Conservation (phyloP, 2,113 vertebrate genomes). For the Chloebia gouldiae region DNA sequence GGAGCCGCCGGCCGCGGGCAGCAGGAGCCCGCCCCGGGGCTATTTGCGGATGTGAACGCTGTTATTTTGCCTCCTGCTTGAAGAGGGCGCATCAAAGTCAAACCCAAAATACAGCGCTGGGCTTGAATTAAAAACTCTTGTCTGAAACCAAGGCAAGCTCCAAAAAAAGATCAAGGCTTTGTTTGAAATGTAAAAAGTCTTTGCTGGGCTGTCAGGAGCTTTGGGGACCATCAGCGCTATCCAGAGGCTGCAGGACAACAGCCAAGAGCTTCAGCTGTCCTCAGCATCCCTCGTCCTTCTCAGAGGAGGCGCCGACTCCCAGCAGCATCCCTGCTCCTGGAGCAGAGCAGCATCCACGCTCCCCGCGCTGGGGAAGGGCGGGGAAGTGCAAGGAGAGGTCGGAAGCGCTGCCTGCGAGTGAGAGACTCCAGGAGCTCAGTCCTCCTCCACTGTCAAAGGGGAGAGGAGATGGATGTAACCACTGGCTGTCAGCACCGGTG, state of each 20-base stretch:
- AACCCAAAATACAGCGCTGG: conserved; percentile 43
- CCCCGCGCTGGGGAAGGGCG: neutral
- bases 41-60: conserved; percentile 61
- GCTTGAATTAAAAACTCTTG: conserved; percentile 62
- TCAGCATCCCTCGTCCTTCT: neutral
- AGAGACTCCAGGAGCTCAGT: neutral
- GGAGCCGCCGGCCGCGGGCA: neutral
- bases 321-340: neutral
- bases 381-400: neutral
- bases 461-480: neutral
- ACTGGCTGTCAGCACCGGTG: neutral
- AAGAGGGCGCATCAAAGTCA: conserved; percentile 64
- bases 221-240: neutral
- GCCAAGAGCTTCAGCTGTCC: neutral
- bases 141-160: conserved; percentile 51
- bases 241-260: conserved; percentile 8
- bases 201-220: conserved; percentile 11
- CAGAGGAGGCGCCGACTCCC: neutral
- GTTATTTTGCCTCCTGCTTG: conserved; percentile 65
- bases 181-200: conserved; percentile 45
- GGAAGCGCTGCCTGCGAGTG: fast-evolving
- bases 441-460: neutral
- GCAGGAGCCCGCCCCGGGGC: conserved; percentile 4
- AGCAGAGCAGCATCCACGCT: neutral
- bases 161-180: conserved; percentile 63